These are phyloP conservation scores for Drosophila pachea DNA, from an alignment of 1,140 invertebrate genomes.

Conservation along the genomic window DNA sequence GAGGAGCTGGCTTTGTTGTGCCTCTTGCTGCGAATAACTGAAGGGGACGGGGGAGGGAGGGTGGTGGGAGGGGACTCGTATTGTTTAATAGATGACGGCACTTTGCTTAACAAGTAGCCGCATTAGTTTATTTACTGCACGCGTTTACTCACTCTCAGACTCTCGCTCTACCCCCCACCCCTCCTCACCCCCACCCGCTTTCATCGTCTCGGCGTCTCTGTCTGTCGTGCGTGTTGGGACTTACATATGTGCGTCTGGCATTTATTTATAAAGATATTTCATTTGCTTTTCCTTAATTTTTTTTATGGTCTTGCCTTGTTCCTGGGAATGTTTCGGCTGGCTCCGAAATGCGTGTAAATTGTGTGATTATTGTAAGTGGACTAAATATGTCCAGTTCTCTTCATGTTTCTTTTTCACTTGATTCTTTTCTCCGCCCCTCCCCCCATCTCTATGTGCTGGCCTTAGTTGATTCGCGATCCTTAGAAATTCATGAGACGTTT, in stretches of 20 bases:
- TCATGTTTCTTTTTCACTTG: not conserved
- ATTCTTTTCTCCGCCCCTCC: not conserved
- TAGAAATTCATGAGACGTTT: slow-evolving; percentile 54
- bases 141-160: slow-evolving; percentile 15
- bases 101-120: slow-evolving; percentile 75
- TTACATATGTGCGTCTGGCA: slow-evolving; percentile 44
- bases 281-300: slow-evolving; percentile 26
- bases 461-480: slow-evolving; percentile 11
- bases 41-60: not conserved
- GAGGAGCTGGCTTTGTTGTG: not conserved
- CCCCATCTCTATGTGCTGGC: not conserved
- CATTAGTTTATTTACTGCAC: slow-evolving; percentile 74
- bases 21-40: not conserved
- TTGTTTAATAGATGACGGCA: slow-evolving; percentile 75
- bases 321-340: slow-evolving; percentile 3
- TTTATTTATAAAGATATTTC: slow-evolving; percentile 64
- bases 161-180: not conserved
- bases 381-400: slow-evolving; percentile 31
- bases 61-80: slow-evolving; percentile 24
- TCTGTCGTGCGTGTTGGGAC: slow-evolving; percentile 3
- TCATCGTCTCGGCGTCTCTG: not conserved
- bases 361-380: slow-evolving; percentile 74
- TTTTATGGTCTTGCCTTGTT: slow-evolving; percentile 8
- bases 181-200: not conserved
- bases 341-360: slow-evolving; percentile 71